phyloP scores from a whole-genome alignment of 2,888 invertebrate genomes.

The Brassicogethes aeneus region DNA sequence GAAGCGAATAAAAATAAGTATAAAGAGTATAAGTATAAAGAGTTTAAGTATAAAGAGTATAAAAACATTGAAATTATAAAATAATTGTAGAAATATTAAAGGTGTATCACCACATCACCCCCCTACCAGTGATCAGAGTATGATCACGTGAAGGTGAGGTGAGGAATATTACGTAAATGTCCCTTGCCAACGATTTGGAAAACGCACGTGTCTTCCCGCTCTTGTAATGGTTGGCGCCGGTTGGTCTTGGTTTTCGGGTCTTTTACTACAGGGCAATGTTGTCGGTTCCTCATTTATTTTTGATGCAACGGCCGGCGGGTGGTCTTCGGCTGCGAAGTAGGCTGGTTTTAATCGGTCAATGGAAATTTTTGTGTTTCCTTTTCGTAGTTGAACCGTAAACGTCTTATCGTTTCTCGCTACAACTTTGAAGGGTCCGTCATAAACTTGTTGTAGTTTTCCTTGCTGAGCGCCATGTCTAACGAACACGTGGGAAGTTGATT shows the following conservation, averaged over 20 bases:
- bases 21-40: no score
- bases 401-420: background rate
- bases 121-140: no score
- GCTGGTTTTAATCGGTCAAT: background rate
- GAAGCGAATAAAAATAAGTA: no score
- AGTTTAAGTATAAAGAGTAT: no score
- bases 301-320: no score
- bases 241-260: background rate
- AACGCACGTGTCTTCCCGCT: background rate
- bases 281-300: no score
- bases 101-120: no score
- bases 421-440: background rate
- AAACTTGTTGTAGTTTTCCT: background rate
- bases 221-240: background rate
- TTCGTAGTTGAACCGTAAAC: background rate
- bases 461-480: background rate
- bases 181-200: no score
- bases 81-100: no score
- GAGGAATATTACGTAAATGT: no score
- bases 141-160: no score
- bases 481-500: background rate
- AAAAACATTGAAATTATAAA: no score
- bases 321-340: background rate
- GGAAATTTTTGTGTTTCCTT: background rate
- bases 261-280: background rate